Percentiles rank a stretch among this genome's conserved stretches.
phyloP scores from a whole-genome alignment of 2,888 invertebrate genomes.

The Oscheius sp. region DNA sequence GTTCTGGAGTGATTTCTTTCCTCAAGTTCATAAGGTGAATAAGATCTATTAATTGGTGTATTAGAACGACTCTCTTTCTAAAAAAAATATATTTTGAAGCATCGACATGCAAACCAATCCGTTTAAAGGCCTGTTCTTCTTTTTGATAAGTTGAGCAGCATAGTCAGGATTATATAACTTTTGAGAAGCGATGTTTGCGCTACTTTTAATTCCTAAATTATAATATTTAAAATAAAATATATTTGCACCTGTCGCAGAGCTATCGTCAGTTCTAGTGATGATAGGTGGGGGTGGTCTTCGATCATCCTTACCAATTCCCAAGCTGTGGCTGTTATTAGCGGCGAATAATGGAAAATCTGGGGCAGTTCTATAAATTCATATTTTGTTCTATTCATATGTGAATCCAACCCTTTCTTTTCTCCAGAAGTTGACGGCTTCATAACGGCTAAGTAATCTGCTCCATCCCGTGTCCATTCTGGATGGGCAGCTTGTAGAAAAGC shows the following conservation, averaged over 20 bases:
- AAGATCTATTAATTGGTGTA: slow-evolving; percentile 9
- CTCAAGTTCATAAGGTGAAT: background rate
- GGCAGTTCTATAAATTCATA: slow-evolving; percentile 13
- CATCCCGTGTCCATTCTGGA: slow-evolving; percentile 29
- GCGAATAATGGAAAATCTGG: slow-evolving; percentile 19
- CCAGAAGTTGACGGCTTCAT: slow-evolving; percentile 27
- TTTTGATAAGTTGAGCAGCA: slow-evolving; percentile 5
- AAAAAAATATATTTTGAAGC: background rate
- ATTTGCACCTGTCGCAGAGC: slow-evolving; percentile 21
- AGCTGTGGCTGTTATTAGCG: background rate
- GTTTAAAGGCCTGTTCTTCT: slow-evolving; percentile 16
- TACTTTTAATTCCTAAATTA: slow-evolving; percentile 21
- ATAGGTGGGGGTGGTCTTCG: background rate
- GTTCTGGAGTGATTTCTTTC: background rate
- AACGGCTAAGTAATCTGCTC: slow-evolving; percentile 25
- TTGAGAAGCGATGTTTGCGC: slow-evolving; percentile 21
- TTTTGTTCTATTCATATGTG: no score
- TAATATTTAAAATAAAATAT: background rate
- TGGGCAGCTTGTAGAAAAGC: slow-evolving; percentile 13
- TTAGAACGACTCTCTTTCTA: slow-evolving; percentile 11
- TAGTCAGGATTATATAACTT: slow-evolving; percentile 19
- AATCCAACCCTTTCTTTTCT: slow-evolving; percentile 25
- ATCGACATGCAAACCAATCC: background rate
- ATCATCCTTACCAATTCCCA: slow-evolving; percentile 12
- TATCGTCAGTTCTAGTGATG: slow-evolving; percentile 12